Conservation (phyloP, 2,113 vertebrate genomes). For the Megaceryle torquata region DNA sequence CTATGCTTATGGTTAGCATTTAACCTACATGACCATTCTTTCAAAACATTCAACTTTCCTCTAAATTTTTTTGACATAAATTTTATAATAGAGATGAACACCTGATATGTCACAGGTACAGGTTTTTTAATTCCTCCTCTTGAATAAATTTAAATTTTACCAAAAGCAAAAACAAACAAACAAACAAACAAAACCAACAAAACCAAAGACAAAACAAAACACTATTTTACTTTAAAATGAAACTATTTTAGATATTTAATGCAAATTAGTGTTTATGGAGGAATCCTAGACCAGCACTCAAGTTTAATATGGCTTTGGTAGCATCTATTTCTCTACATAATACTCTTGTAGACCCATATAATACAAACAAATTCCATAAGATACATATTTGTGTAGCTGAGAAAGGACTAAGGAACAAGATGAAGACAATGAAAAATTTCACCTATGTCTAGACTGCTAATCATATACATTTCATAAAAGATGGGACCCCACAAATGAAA, state of each 20-base stretch:
- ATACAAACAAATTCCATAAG: not conserved
- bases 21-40: not conserved
- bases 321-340: not conserved
- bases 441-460: not conserved
- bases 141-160: not conserved
- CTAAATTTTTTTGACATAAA: not conserved
- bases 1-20: not conserved
- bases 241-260: not conserved
- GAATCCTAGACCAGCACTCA: not conserved
- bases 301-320: not conserved
- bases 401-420: not conserved
- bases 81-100: not conserved
- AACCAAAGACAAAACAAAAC: no score
- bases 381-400: not conserved
- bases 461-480: not conserved
- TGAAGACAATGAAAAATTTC: not conserved
- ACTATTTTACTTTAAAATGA: not conserved
- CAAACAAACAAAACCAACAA: no score
- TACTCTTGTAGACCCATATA: not conserved
- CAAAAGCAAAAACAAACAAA: no score
- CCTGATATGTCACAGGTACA: not conserved
- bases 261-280: not conserved
- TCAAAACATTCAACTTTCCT: not conserved
- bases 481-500: not conserved
- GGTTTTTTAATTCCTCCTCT: not conserved